A percentile compares a stretch with the other conserved stretches of the same genome.
phyloP scores from a whole-genome alignment of 1,140 invertebrate species.

The Macrobrachium rosenbergii region DNA sequence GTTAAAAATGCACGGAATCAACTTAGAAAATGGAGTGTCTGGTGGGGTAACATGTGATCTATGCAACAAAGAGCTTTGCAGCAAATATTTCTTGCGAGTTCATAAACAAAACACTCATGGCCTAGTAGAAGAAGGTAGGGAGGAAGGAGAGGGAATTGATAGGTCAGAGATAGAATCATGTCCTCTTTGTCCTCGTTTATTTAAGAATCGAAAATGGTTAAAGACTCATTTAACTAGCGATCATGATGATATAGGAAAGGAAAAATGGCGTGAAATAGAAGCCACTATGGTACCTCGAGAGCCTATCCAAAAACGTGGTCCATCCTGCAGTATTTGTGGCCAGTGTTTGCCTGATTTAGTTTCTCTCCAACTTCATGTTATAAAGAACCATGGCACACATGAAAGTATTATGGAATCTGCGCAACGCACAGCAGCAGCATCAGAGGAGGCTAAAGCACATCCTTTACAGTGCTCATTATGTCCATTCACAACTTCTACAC shows the following conservation, averaged over 20 bases:
- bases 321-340: conserved; percentile 73
- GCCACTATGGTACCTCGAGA: conserved; percentile 1
- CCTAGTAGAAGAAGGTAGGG: conserved; percentile 80
- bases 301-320: conserved; percentile 50
- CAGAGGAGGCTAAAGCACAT: conserved; percentile 31
- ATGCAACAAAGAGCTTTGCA: conserved; percentile 97
- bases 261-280: conserved; percentile 63
- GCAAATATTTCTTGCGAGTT: conserved; percentile 96
- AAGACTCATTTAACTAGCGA: conserved; percentile 90
- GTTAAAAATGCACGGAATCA: conserved; percentile 99
- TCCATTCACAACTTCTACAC: conserved; percentile 49
- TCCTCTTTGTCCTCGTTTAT: conserved; percentile 87
- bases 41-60: conserved; percentile 96
- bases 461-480: conserved; percentile 58
- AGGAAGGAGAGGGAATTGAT: conserved; percentile 67
- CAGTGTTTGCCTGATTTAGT: conserved; percentile 72
- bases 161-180: conserved; percentile 78
- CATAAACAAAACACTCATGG: conserved; percentile 99
- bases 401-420: conserved; percentile 53
- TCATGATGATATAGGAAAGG: conserved; percentile 75
- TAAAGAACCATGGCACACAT: conserved; percentile 72
- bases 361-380: conserved; percentile 74
- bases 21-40: conserved; percentile 90
- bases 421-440: neutral
- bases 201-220: conserved; percentile 90